Percentiles rank a stretch among this genome's conserved stretches.
phyloP scores from a whole-genome alignment of 2,797 vertebrate species.

The Scyliorhinus canicula region DNA sequence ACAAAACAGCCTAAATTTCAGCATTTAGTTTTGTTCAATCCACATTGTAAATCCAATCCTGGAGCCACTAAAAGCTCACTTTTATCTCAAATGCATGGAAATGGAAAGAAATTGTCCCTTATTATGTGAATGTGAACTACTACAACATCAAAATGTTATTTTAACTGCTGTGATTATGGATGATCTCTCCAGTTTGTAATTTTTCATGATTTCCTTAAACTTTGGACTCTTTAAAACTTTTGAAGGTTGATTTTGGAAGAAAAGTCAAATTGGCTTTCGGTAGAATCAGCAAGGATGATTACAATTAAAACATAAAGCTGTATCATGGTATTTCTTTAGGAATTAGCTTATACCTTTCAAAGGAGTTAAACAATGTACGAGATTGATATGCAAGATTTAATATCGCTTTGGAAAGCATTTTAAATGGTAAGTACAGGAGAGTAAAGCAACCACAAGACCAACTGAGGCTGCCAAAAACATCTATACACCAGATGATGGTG shows the following conservation, averaged over 20 bases:
- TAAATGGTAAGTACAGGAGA: too few species aligned
- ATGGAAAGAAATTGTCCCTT: not conserved
- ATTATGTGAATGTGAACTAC: not conserved
- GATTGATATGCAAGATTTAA: too few species aligned
- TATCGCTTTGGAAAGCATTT: too few species aligned
- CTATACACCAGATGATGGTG: too few species aligned
- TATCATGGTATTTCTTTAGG: not conserved
- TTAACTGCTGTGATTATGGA: not conserved
- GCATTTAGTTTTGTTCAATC: not conserved
- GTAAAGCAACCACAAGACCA: too few species aligned
- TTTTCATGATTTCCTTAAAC: not conserved
- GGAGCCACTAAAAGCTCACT: not conserved
- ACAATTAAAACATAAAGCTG: not conserved
- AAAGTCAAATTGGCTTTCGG: not conserved
- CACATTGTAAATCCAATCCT: not conserved
- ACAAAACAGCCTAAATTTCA: not conserved
- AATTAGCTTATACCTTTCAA: not conserved
- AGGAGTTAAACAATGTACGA: too few species aligned
- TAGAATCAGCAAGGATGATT: not conserved
- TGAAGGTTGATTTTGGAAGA: not conserved
- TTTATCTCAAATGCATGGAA: not conserved
- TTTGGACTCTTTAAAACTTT: not conserved
- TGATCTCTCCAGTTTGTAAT: not conserved
- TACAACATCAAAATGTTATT: not conserved
- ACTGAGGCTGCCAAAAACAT: too few species aligned